Evolutionary conservation across 2,888 invertebrate genomes (phyloP).

Genomic region (Ligdia adustata): DNA sequence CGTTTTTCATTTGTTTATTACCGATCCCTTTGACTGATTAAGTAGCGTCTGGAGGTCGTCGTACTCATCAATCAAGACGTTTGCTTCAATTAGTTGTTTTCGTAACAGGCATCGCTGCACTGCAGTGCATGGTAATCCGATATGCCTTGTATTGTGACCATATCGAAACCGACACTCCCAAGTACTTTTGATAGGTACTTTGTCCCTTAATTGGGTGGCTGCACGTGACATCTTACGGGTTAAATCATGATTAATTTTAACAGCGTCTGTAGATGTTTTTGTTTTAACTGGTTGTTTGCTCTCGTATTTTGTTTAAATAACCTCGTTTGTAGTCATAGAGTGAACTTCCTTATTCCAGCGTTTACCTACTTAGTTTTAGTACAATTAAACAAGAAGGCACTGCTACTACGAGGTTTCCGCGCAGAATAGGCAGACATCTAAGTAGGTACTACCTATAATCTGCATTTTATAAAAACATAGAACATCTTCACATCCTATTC

Average conservation of each 20-base stretch:
- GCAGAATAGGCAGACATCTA: no score
- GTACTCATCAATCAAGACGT: slow-evolving; percentile 67
- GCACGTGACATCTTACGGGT: slow-evolving; percentile 48
- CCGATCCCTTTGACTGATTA: slow-evolving; percentile 43
- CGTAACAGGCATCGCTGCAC: slow-evolving; percentile 40
- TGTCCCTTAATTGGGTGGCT: slow-evolving; percentile 56
- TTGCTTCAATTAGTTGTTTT: slow-evolving; percentile 71
- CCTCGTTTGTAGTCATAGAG: slow-evolving; percentile 2
- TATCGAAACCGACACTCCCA: slow-evolving; percentile 40
- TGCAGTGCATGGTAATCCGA: slow-evolving; percentile 63
- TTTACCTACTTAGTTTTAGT: slow-evolving; percentile 8
- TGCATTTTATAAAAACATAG: no score
- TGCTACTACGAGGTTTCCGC: no score
- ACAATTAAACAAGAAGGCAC: slow-evolving; percentile 1
- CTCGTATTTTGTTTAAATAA: slow-evolving; percentile 1
- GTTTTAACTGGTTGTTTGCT: slow-evolving; percentile 11
- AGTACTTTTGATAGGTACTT: slow-evolving; percentile 6
- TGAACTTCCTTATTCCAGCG: slow-evolving; percentile 8
- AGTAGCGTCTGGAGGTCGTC: slow-evolving; percentile 60
- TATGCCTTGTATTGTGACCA: slow-evolving; percentile 44
- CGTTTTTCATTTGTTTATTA: slow-evolving; percentile 35
- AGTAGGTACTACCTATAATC: no score
- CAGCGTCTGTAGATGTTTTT: slow-evolving; percentile 3
- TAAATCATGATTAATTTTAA: slow-evolving; percentile 38
- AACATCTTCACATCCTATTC: no score